Evolutionary conservation across 2,888 invertebrate species (phyloP), one percentile per base, ranked within the genome.

Genomic region (Philereme transversata): DNA sequence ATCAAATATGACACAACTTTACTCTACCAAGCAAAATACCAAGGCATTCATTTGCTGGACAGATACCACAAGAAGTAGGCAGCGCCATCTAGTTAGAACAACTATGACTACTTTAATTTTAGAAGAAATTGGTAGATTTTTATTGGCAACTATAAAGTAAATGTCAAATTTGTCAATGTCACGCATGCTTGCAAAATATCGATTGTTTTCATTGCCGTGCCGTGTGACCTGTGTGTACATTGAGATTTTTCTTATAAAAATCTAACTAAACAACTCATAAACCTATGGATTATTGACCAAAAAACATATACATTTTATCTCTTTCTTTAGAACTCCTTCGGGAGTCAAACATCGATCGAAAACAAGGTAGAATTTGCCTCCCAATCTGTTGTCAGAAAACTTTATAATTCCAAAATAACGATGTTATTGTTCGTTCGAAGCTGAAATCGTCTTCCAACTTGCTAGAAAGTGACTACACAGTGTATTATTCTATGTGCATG

Each of bases 121-220:
- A 9, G 45, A 36, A 46, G n/a, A 54, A 47, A 34, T 22, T 54
- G 10, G 40, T 48, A 41, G 40, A n/a, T 33, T 38, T 3, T 38
- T 38, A 5, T 44, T 53, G 49, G 49, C 53, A 53, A 41, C 51
- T 47, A 43, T 36, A 11, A 40, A 48, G 22, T 11, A 9, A 54
- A 7, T 48, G 41, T 48, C 43, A 57, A 47, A 51, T 5, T 35
- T 57, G 53, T 51, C 47, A 60, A 36, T 45, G 60, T 61, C 56
- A 61, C 34, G 46, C 57, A 43, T 47, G 50, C 41, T 53, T 54
- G 43, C 36, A 53, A 53, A 63, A 53, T 52, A 63, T 60, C 54
- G 64, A 60, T 64, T 60, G 64, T 57, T 64, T 60, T 64, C 46
- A 55, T 51, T 54, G 41, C 49, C 35, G 9, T 53, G 48, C 34